Evolutionary conservation across 2,888 invertebrate genomes (phyloP).

Genomic region (Eucera pruinosa): DNA sequence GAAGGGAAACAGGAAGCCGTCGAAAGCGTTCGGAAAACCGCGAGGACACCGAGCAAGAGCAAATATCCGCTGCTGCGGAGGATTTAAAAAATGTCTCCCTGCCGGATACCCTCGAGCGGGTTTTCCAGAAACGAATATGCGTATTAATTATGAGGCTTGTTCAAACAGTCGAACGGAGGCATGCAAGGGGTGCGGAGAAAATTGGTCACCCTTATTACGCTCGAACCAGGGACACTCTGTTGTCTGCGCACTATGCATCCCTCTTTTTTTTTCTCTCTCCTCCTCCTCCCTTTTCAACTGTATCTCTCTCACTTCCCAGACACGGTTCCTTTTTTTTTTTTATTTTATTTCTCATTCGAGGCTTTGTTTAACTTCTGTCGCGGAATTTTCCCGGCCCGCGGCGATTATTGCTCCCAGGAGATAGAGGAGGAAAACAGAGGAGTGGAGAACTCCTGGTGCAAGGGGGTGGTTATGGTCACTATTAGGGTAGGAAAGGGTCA

Average conservation of each 20-base stretch:
- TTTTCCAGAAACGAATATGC: slow-evolving; percentile 77
- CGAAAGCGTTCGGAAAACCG: slow-evolving; percentile 47
- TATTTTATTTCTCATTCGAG: slow-evolving; percentile 68
- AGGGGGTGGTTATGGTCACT: slow-evolving; percentile 12
- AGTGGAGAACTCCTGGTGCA: slow-evolving; percentile 38
- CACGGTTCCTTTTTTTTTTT: slow-evolving; percentile 61
- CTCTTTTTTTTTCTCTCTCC: slow-evolving; percentile 10
- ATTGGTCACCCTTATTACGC: slow-evolving; percentile 77
- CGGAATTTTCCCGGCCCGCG: slow-evolving; percentile 79
- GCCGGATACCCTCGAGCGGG: slow-evolving; percentile 50
- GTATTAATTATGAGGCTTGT: slow-evolving; percentile 84
- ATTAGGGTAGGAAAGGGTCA: slow-evolving; percentile 6
- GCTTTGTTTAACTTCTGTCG: slow-evolving; percentile 83
- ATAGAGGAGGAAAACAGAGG: slow-evolving; percentile 65
- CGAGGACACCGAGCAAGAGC: slow-evolving; percentile 52
- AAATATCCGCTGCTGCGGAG: slow-evolving; percentile 58
- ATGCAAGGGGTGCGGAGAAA: slow-evolving; percentile 47
- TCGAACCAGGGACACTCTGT: slow-evolving; percentile 60
- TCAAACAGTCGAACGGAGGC: slow-evolving; percentile 80
- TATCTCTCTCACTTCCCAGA: slow-evolving; percentile 32
- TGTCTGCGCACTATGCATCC: slow-evolving; percentile 30
- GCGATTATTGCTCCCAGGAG: slow-evolving; percentile 82
- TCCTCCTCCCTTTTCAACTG: slow-evolving; percentile 8
- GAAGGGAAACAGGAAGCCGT: slow-evolving; percentile 33
- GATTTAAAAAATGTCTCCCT: slow-evolving; percentile 69